Percentiles rank a stretch among this genome's conserved stretches.
Conservation (phyloP, 2,113 vertebrate species). For the Xenotilapia longispinis region DNA sequence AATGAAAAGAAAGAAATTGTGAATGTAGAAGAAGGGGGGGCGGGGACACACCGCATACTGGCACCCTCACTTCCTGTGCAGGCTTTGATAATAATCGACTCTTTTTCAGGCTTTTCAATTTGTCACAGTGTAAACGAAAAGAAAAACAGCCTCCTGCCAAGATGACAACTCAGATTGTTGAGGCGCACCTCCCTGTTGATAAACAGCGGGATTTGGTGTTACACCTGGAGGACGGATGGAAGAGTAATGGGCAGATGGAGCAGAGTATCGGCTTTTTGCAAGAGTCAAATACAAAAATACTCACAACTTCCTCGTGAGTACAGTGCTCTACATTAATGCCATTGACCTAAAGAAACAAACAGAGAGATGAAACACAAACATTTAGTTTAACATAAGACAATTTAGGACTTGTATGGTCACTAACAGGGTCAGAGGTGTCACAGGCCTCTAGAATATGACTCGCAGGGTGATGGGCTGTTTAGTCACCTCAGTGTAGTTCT, state of each 20-base stretch:
- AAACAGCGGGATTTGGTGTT: background rate
- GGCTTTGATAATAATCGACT: background rate
- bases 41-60: background rate
- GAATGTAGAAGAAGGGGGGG: background rate
- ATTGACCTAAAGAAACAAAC: constrained; percentile 79
- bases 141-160: constrained; percentile 4
- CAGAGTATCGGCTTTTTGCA: background rate
- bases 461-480: background rate
- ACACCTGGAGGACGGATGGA: background rate
- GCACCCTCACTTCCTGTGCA: background rate
- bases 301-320: constrained; percentile 93
- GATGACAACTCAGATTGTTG: background rate
- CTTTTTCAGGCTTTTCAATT: background rate
- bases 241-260: background rate
- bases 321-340: constrained; percentile 88
- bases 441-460: background rate
- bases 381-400: background rate
- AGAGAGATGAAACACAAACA: background rate
- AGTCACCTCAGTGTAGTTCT: fast-evolving
- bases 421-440: background rate
- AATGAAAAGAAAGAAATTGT: background rate
- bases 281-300: constrained; percentile 53
- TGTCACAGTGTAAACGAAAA: background rate
- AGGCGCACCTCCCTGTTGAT: background rate
- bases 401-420: background rate